These are phyloP conservation scores for Eretmochelys imbricata DNA, from an alignment of 2,113 vertebrate genomes.

Conservation along the genomic window DNA sequence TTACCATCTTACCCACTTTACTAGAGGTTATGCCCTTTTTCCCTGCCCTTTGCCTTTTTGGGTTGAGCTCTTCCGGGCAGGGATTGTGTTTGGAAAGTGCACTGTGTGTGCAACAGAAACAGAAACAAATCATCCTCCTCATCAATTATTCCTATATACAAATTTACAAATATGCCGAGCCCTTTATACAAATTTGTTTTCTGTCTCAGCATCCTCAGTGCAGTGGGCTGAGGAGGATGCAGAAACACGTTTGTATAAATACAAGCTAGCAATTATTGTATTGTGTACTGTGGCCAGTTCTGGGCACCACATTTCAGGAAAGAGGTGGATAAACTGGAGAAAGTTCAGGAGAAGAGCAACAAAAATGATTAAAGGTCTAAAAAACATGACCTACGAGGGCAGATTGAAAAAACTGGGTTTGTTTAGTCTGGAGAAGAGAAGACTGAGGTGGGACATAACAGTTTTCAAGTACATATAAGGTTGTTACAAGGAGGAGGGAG, in stretches of 20 bases:
- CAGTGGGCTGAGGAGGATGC: neutral
- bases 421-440: too few species aligned
- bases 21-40: neutral
- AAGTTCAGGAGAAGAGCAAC: too few species aligned
- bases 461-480: too few species aligned
- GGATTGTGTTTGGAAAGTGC: neutral
- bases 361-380: too few species aligned
- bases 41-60: neutral
- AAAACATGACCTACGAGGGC: too few species aligned
- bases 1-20: neutral
- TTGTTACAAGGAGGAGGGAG: neutral
- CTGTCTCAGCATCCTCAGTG: neutral
- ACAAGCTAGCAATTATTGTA: neutral
- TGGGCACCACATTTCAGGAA: too few species aligned
- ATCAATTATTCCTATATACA: neutral
- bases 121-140: neutral
- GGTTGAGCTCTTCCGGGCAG: neutral
- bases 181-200: neutral
- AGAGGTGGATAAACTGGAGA: too few species aligned
- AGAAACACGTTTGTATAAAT: neutral
- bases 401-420: too few species aligned
- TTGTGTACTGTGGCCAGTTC: too few species aligned
- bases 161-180: neutral
- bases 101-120: fast-evolving
- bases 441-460: too few species aligned